Evolutionary conservation across 1,140 invertebrate species (phyloP), one percentile per base, ranked within the genome.

Genomic region (Drosophila ogumai): DNA sequence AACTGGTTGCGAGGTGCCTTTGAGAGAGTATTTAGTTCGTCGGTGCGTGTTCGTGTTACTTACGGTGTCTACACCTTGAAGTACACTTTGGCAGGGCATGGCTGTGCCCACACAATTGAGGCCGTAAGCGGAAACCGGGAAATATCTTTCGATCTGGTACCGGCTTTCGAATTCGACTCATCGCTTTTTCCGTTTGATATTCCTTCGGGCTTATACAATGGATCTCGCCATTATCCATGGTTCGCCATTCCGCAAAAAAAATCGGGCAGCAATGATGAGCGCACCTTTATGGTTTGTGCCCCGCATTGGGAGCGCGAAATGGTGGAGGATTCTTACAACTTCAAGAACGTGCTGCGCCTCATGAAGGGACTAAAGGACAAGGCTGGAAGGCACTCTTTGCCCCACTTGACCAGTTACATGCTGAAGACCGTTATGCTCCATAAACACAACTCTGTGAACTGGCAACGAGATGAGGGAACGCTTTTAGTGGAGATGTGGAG

Each of bases 251-350:
- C 73, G 13, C 71, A 75, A 31, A 17, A 32, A 6, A 65, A 75
- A 15, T 17, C 10, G 4, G 10, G 38, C 10, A 60, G n/a, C 10
- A 8, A 4, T 1, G 52, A 68, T 17, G 31, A 69, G 7, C 54
- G 54, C 6, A 58, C 59, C 6, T 72, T 72, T 71, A 72, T 79
- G 75, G 67, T 65, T 1, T 65, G 66, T 17, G 75, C 75, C 9
- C 76, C 76, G 3, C 54, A 71, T 10, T 78, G 75, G 75, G 75
- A 78, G 34, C 74, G 75, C 9, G 58, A 71, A 34, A 19, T 71
- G 40, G 46, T 77, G 65, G 58, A 46, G 12, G 43, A 19, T 9
- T 38, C 52, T 15, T 3, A 64, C 3, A 78, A 78, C 28, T 32
- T 78, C 10, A 78, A 78, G 32, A 71, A 78, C 13, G 52, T 55